Evolutionary conservation across 2,888 invertebrate genomes (phyloP).

Genomic region (Fragum fragum): DNA sequence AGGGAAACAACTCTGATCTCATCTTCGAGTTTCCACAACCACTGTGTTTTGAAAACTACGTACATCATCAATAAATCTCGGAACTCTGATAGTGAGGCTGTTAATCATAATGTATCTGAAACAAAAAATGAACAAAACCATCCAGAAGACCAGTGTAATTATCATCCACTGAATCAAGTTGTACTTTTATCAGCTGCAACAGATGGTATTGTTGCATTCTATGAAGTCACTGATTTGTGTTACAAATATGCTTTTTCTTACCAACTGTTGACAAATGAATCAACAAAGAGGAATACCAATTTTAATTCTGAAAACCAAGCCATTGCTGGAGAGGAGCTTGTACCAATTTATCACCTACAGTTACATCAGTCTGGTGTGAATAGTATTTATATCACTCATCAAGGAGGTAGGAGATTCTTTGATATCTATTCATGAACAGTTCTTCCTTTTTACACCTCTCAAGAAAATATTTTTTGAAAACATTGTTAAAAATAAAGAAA

Average conservation of each 20-base stretch:
- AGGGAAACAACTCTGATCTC: constrained; percentile 72
- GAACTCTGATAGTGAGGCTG: background rate
- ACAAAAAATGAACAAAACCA: background rate
- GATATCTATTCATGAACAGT: no score
- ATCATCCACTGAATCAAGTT: constrained; percentile 27
- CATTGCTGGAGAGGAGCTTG: background rate
- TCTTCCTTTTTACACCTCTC: no score
- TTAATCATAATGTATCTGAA: background rate
- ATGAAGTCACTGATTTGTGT: constrained; percentile 88
- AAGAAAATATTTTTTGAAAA: no score
- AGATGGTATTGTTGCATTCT: constrained; percentile 91
- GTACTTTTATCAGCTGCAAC: constrained; percentile 90
- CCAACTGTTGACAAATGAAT: background rate
- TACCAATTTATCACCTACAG: constrained; percentile 33
- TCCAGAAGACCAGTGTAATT: background rate
- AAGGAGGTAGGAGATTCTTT: no score
- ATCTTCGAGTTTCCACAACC: constrained; percentile 88
- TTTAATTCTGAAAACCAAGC: background rate
- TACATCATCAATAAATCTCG: background rate
- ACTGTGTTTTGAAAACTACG: constrained; percentile 91
- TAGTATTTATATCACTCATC: constrained; percentile 88
- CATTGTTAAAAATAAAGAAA: no score
- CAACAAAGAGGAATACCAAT: background rate
- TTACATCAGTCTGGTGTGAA: constrained; percentile 93
- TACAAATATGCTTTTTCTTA: constrained; percentile 21